phyloP scores from a whole-genome alignment of 2,797 vertebrate genomes.

The Enoplosus armatus region DNA sequence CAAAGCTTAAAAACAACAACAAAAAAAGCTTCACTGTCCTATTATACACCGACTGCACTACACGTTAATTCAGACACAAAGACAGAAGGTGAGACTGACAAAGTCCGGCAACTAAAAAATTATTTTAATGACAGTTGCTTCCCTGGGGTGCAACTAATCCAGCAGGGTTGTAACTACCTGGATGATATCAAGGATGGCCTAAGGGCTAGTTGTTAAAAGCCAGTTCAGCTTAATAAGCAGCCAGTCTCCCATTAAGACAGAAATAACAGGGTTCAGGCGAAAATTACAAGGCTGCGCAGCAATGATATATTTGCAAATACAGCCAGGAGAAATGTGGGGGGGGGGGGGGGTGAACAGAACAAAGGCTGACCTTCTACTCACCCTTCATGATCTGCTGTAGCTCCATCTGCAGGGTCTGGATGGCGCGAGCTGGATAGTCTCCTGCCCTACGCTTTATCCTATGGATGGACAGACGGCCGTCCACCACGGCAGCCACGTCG shows the following conservation, averaged over 20 bases:
- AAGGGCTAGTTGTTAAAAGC: slow-evolving; percentile 14
- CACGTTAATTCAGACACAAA: not conserved
- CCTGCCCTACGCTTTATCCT: slow-evolving; percentile 93
- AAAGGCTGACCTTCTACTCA: slow-evolving; percentile 57
- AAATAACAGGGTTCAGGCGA: slow-evolving; percentile 45
- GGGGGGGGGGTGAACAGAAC: not conserved
- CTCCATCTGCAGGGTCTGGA: slow-evolving; percentile 98
- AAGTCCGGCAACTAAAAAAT: not conserved
- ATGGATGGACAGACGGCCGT: slow-evolving; percentile 97
- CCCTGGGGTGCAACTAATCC: slow-evolving; percentile 4
- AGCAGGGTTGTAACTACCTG: slow-evolving; percentile 37
- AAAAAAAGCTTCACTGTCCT: not conserved
- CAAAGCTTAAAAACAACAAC: not conserved
- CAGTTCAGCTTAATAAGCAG: slow-evolving; percentile 4
- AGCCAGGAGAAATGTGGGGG: not conserved
- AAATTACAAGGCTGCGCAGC: slow-evolving; percentile 55
- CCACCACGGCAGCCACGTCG: slow-evolving; percentile 94
- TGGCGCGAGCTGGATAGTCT: slow-evolving; percentile 93
- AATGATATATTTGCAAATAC: slow-evolving; percentile 33
- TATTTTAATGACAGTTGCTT: slow-evolving; percentile 15
- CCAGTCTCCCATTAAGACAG: slow-evolving; percentile 6
- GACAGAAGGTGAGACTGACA: not conserved
- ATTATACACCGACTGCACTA: not conserved
- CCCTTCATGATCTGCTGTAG: slow-evolving; percentile 99
- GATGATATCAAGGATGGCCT: slow-evolving; percentile 26